Percentiles rank a stretch among this genome's conserved stretches.
Evolutionary conservation across 2,797 vertebrate genomes (phyloP).

Genomic region (Rhinogobio ventralis): DNA sequence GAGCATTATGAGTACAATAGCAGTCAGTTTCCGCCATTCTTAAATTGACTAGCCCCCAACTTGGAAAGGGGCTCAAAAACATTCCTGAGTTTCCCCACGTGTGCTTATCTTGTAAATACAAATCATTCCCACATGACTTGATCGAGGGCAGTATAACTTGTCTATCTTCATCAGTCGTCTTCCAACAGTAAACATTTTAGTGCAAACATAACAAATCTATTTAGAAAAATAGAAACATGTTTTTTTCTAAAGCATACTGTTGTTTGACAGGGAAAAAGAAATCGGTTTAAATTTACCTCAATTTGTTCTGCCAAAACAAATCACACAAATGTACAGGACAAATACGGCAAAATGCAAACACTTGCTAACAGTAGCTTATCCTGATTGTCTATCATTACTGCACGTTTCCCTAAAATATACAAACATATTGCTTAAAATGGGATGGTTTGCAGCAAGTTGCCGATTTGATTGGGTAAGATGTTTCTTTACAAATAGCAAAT

Average conservation of each 20-base stretch:
- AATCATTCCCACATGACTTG: not conserved
- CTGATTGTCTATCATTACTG: slow-evolving; percentile 9
- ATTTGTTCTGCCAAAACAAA: slow-evolving; percentile 26
- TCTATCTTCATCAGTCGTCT: slow-evolving; percentile 20
- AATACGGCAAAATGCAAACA: slow-evolving; percentile 19
- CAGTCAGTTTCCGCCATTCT: not conserved
- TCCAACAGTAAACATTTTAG: not conserved
- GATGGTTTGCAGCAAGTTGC: not conserved
- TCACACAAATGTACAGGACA: not conserved
- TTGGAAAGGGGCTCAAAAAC: not conserved
- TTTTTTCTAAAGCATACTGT: not conserved
- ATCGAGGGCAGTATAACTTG: slow-evolving; percentile 6
- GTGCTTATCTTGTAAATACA: slow-evolving; percentile 5
- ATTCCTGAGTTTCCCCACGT: not conserved
- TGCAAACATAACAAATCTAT: not conserved
- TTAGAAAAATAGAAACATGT: not conserved
- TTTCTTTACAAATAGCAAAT: not conserved
- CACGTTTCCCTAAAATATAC: not conserved
- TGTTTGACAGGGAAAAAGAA: not conserved
- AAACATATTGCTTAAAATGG: not conserved
- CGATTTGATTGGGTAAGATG: no score
- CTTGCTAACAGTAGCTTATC: slow-evolving; percentile 34
- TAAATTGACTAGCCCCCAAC: not conserved
- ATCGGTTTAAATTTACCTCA: not conserved
- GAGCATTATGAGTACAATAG: not conserved